Evolutionary conservation across 2,797 vertebrate species (phyloP).

Genomic region (Cetoscarus ocellatus): DNA sequence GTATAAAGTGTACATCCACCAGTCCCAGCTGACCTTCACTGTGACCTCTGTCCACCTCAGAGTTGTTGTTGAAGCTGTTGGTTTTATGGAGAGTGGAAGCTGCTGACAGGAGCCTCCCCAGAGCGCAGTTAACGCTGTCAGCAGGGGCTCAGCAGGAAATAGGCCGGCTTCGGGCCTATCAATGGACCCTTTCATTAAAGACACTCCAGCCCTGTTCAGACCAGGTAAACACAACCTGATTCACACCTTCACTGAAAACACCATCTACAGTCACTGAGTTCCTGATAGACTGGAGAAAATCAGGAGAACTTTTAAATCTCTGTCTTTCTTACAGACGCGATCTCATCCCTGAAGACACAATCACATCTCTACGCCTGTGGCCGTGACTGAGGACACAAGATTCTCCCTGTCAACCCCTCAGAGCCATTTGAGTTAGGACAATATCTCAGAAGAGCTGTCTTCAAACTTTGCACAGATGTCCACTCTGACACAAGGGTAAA

Average conservation of each 20-base stretch:
- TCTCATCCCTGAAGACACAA: too few relatives aligned
- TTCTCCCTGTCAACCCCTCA: too few relatives aligned
- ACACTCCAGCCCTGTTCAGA: conserved; percentile 63
- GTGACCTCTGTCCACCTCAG: conserved; percentile 38
- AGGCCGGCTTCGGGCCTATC: conserved; percentile 79
- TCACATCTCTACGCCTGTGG: too few relatives aligned
- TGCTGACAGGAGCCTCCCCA: conserved; percentile 76
- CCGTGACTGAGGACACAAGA: too few relatives aligned
- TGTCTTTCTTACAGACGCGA: too few relatives aligned
- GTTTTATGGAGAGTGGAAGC: conserved; percentile 62
- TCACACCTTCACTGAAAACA: conserved; percentile 42
- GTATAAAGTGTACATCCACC: conserved; percentile 17
- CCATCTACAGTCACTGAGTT: neutral
- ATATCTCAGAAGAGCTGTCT: too few relatives aligned
- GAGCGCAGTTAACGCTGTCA: conserved; percentile 75
- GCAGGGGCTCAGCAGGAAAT: conserved; percentile 77
- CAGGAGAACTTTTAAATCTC: too few relatives aligned
- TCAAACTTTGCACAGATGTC: too few relatives aligned
- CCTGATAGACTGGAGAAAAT: too few relatives aligned
- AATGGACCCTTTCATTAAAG: conserved; percentile 75
- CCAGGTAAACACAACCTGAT: conserved; percentile 63
- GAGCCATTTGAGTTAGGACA: too few relatives aligned
- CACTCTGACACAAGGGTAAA: too few relatives aligned
- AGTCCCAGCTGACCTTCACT: conserved; percentile 13
- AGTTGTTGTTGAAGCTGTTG: conserved; percentile 43